A percentile compares a stretch with the other conserved stretches of the same genome.
phyloP scores from a whole-genome alignment of 2,888 invertebrate species.

The Odontocolon sp. region DNA sequence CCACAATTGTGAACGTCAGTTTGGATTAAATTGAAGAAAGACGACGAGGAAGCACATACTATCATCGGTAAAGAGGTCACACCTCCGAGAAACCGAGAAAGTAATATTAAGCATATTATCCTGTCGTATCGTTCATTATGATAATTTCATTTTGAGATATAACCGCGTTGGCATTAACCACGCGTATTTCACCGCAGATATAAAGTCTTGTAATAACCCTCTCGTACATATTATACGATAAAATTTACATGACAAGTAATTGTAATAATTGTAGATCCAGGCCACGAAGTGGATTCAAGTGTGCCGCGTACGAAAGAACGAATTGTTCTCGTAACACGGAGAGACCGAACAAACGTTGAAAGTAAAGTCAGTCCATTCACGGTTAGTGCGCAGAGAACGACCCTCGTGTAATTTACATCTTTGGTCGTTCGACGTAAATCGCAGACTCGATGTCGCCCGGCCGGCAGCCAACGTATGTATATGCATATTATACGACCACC shows the following conservation, averaged over 20 bases:
- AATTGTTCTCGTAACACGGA: too few relatives aligned
- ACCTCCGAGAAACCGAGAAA: not conserved
- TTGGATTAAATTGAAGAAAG: conserved; percentile 1
- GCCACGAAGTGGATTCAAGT: too few relatives aligned
- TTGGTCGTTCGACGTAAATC: conserved; percentile 53
- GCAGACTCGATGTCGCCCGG: conserved; percentile 49
- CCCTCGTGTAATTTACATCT: conserved; percentile 49
- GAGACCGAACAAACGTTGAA: not conserved
- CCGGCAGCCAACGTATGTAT: conserved; percentile 39
- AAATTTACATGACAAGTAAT: too few relatives aligned
- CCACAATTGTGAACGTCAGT: too few relatives aligned
- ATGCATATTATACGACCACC: conserved; percentile 11
- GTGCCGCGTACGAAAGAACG: too few relatives aligned
- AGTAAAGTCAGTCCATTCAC: conserved; percentile 30
- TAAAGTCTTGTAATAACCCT: too few relatives aligned
- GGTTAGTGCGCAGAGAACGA: conserved; percentile 18
- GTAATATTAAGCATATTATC: not conserved
- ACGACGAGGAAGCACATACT: too few relatives aligned
- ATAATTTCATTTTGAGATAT: too few relatives aligned
- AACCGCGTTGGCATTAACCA: too few relatives aligned
- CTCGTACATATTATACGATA: too few relatives aligned
- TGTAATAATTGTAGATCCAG: too few relatives aligned
- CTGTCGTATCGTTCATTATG: conserved; percentile 31
- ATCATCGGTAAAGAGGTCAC: conserved; percentile 3
- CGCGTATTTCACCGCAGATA: too few relatives aligned